phyloP scores from a whole-genome alignment of 2,888 invertebrate genomes.

The Polydesmus complanatus region DNA sequence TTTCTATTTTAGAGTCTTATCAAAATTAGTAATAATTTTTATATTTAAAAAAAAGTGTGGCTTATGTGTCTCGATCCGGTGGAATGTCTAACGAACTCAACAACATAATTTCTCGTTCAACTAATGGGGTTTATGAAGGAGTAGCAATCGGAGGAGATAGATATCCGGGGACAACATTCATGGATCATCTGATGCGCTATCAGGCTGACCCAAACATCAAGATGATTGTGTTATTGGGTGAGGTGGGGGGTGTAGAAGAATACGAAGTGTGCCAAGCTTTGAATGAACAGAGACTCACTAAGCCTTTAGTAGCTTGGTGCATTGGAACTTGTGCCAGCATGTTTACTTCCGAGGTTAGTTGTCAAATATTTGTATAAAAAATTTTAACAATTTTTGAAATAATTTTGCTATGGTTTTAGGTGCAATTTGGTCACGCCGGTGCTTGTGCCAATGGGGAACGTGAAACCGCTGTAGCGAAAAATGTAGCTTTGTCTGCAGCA shows the following conservation, averaged over 20 bases:
- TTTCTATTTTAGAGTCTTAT: background rate
- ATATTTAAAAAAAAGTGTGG: no score
- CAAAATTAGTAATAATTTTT: constrained; percentile 23
- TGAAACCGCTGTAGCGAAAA: constrained; percentile 90
- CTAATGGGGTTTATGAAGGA: constrained; percentile 94
- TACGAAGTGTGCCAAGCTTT: constrained; percentile 88
- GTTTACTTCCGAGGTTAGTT: constrained; percentile 37
- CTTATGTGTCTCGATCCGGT: constrained; percentile 95
- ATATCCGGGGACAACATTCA: constrained; percentile 95
- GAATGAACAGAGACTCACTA: constrained; percentile 61
- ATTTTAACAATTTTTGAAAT: constrained; percentile 2
- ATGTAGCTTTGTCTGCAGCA: constrained; percentile 59
- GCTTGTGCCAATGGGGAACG: constrained; percentile 87
- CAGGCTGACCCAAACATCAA: constrained; percentile 57
- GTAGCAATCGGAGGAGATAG: constrained; percentile 96
- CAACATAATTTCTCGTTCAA: constrained; percentile 90
- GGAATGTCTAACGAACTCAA: constrained; percentile 99
- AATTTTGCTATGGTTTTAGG: constrained; percentile 54
- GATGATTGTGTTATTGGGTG: constrained; percentile 88
- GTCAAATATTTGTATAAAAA: background rate
- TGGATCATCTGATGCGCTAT: constrained; percentile 86
- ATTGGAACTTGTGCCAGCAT: constrained; percentile 62
- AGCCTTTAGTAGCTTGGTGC: constrained; percentile 97
- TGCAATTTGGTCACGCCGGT: constrained; percentile 99
- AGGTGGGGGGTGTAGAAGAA: constrained; percentile 95